Base-by-base conservation (phyloP, 2,888 invertebrate species). In the Drosophila bunnanda region DNA sequence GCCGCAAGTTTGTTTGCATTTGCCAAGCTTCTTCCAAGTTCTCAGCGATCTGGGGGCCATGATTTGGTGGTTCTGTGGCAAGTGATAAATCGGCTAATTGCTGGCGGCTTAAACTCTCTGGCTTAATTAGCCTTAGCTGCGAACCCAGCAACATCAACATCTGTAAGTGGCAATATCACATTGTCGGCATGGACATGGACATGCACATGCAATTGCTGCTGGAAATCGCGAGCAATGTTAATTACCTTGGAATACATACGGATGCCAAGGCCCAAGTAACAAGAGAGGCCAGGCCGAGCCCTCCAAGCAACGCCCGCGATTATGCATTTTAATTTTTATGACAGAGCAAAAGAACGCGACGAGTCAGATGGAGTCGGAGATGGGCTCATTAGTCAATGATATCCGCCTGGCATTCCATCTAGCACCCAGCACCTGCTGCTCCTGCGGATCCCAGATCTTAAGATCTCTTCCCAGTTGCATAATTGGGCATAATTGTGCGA, bases 401-500 rank as follows among this genome's bases (percentile, higher is more conserved):
- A 83, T 87, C 69, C 71, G 66, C 58, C 55, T 59, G 64, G 75
- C 77, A 73, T 70, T 83, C 74, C 73, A 71, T 67, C 75, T 66
- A 68, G 58, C 70, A 57, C 54, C 64, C 38, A n/a, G 66, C 76
- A 77, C 75, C 77, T 73, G 78, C 38, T 38, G 30, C 41, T 46
- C 30, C 64, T 39, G n/a, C 10, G 15, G 32, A 52, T 22, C 22
- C 22, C 1, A 34, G 22, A 41, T 53, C 44, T 60, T 32, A 55
- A 55, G 54, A 58, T 74, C 66, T 53, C 70, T 61, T 48, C 61
- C 67, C 78, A 78, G 80, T 82, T 80, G 80, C 78, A 80, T 84
- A 86, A 88, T 86, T 86, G 89, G 75, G 54, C 77, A 78, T 86
- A 86, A 86, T 86, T 86, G 77, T 86, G 74, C 77, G 80, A 80